Evolutionary conservation across 2,113 vertebrate genomes (phyloP).

Genomic region (Atrichornis clamosus): DNA sequence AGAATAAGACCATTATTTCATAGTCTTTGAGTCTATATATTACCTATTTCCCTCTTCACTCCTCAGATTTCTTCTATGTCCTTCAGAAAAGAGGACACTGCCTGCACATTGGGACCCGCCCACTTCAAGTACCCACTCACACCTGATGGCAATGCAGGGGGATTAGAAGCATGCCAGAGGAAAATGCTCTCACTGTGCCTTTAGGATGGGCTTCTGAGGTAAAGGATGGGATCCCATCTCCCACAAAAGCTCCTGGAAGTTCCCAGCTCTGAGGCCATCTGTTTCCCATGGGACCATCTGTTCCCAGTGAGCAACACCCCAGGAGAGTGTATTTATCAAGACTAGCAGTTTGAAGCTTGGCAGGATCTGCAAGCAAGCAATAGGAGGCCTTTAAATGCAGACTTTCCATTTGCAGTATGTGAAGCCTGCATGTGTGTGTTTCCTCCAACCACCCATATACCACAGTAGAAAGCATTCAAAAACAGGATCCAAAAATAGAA

Average conservation of each 20-base stretch:
- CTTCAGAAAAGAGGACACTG: background rate
- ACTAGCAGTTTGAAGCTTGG: constrained; percentile 47
- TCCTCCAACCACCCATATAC: constrained; percentile 14
- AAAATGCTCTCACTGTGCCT: background rate
- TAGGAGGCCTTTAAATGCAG: constrained; percentile 37
- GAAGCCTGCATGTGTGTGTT: constrained; percentile 8
- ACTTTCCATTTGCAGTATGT: constrained; percentile 41
- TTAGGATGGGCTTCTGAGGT: background rate
- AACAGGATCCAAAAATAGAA: constrained; percentile 31
- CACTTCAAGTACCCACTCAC: background rate
- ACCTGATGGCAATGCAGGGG: background rate
- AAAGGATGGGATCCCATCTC: background rate
- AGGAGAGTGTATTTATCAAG: constrained; percentile 34
- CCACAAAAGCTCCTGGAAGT: constrained; percentile 14
- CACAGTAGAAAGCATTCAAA: constrained; percentile 40
- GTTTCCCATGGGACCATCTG: constrained; percentile 31
- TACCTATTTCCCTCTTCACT: background rate
- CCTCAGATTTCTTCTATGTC: background rate
- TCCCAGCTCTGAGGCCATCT: constrained; percentile 16
- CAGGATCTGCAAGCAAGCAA: constrained; percentile 35
- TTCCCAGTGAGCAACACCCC: constrained; percentile 1
- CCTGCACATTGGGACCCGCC: background rate
- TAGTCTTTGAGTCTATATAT: background rate
- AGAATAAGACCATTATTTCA: background rate
- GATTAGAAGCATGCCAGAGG: background rate